Evolutionary conservation across 2,888 invertebrate genomes (phyloP).

Genomic region (Hemistola chrysoprasaria): DNA sequence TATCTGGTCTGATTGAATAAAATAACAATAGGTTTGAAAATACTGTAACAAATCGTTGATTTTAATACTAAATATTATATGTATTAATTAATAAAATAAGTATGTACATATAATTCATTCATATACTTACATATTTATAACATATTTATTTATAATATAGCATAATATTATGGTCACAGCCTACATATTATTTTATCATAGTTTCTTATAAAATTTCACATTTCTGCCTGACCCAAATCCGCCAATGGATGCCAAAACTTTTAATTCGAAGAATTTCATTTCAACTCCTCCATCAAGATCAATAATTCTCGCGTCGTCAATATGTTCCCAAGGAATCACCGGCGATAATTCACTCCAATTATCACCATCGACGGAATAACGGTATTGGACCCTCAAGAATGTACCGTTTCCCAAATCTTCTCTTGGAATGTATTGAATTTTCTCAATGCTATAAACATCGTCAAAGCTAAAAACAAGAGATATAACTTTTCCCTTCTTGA

Average conservation of each 20-base stretch:
- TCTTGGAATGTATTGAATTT: conserved; percentile 58
- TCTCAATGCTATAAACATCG: conserved; percentile 43
- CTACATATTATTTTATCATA: conserved; percentile 1
- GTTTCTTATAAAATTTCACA: conserved; percentile 43
- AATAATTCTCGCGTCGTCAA: conserved; percentile 49
- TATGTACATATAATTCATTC: too few relatives aligned
- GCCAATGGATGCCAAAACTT: conserved; percentile 50
- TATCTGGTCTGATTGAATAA: too few relatives aligned
- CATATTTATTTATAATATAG: too few relatives aligned
- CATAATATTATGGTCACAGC: too few relatives aligned
- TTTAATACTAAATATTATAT: too few relatives aligned
- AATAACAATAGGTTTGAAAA: too few relatives aligned
- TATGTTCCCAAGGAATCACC: conserved; percentile 39
- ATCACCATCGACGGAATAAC: conserved; percentile 45
- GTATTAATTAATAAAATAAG: too few relatives aligned
- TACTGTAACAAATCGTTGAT: too few relatives aligned
- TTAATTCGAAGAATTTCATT: conserved; percentile 52
- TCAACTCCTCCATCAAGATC: conserved; percentile 32
- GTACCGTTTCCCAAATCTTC: conserved; percentile 63
- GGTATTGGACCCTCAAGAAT: conserved; percentile 51
- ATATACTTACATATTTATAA: too few relatives aligned
- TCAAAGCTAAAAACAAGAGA: conserved; percentile 48
- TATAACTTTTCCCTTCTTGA: conserved; percentile 36
- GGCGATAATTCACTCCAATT: conserved; percentile 49
- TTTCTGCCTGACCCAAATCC: conserved; percentile 61